Evolutionary conservation across 2,888 invertebrate genomes (phyloP), one percentile per base, ranked within the genome.

Genomic region (Gnatocerus cornutus): DNA sequence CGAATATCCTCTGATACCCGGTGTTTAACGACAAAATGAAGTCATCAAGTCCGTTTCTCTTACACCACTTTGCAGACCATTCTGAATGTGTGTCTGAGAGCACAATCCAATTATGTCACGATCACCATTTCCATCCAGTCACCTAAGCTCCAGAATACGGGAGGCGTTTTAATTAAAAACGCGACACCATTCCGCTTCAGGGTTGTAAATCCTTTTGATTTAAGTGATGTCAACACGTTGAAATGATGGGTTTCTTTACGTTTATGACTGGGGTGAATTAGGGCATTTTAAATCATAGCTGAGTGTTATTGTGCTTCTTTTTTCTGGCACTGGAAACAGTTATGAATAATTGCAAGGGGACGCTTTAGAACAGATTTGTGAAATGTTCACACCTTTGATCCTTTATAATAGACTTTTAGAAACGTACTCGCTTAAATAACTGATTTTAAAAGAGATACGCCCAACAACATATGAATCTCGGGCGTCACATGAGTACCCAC

Each of bases 1-100:
- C 68, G 30, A 66, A 71, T 46, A 52, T 41, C 69, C 16, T 62
- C 53, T 62, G 59, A 66, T 68, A 48, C 68, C 58, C 62, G 10
- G 59, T 68, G 43, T 67, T 67, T 59, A 69, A 58, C 53, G 8
- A 9, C n/a, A 33, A 33, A 53, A 53, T 53, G 33, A 53, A 53
- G 56, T 21, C 41, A 39, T 39, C 41, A 13, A 16, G 53, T 13
- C 30, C 16, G 21, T 48, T 50, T 50, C 50, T n/a, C 27, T 48
- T 48, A 7, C 29, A 12, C 50, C 30, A 29, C 29, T 27, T 50
- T 29, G 30, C 50, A 50, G 50, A 6, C 46, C 16, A 16, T 46
- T 16, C 12, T 43, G 16, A 13, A 50, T 29, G 29, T 29, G 27
- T 50, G 48, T 37, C 33, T 12, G 53, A 10, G 30, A n/a, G 50